These are phyloP conservation scores for Euschistus heros DNA, from an alignment of 1,140 invertebrate species.

Conservation along the genomic window DNA sequence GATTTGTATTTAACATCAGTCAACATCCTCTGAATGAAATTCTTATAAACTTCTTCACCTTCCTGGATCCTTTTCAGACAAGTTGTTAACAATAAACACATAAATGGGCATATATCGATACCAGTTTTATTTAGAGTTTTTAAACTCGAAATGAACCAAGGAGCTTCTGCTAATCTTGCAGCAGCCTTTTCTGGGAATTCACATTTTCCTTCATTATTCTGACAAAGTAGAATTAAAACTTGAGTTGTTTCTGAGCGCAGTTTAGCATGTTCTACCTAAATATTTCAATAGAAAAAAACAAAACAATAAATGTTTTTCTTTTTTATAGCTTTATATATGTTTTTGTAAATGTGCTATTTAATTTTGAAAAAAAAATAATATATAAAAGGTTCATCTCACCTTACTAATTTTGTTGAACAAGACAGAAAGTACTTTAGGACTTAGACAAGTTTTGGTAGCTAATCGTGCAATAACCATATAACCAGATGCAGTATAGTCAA, in stretches of 20 bases:
- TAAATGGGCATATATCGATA: slow-evolving; percentile 42
- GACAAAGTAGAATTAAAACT: slow-evolving; percentile 22
- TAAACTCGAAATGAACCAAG: slow-evolving; percentile 39
- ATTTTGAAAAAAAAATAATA: no score
- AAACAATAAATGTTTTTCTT: no score
- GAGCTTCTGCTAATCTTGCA: slow-evolving; percentile 39
- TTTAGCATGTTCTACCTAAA: slow-evolving; percentile 22
- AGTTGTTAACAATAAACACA: slow-evolving; percentile 41
- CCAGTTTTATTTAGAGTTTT: slow-evolving; percentile 34
- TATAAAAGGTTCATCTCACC: slow-evolving; percentile 21
- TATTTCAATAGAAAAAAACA: background rate
- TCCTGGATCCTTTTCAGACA: slow-evolving; percentile 15
- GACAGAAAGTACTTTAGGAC: slow-evolving; percentile 45
- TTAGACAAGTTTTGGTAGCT: slow-evolving; percentile 50
- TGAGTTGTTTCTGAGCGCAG: slow-evolving; percentile 21
- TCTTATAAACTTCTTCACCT: slow-evolving; percentile 7
- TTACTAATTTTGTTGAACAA: slow-evolving; percentile 50
- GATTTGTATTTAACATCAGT: slow-evolving; percentile 40
- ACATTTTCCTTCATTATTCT: slow-evolving; percentile 17
- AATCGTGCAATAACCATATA: slow-evolving; percentile 54
- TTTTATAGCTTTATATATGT: no score
- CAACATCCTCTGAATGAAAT: slow-evolving; percentile 39
- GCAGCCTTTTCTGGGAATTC: slow-evolving; percentile 41
- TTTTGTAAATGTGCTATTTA: no score
- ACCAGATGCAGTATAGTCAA: slow-evolving; percentile 58